Percentiles rank a stretch among this genome's conserved stretches.
Conservation (phyloP, 2,113 vertebrate genomes). For the Upupa epops region DNA sequence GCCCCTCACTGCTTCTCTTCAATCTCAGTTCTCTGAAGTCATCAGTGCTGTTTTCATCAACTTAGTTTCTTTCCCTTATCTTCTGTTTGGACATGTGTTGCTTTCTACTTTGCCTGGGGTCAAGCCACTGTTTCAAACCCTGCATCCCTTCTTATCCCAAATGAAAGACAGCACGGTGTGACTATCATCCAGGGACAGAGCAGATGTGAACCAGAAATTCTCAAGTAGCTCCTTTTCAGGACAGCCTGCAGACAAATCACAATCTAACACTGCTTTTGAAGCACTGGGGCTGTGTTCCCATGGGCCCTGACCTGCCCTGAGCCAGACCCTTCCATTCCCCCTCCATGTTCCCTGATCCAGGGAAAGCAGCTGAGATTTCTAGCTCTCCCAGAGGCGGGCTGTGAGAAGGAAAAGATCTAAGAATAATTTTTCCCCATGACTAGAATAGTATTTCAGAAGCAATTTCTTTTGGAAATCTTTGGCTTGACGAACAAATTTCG, state of each 20-base stretch:
- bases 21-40: neutral
- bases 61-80: neutral
- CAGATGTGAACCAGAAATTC: neutral
- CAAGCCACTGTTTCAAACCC: neutral
- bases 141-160: neutral
- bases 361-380: neutral
- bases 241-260: neutral
- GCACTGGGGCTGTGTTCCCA: neutral
- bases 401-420: neutral
- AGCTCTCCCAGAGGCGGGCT: neutral
- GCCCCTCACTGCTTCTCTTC: neutral
- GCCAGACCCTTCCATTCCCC: neutral
- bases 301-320: neutral
- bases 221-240: neutral
- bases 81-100: neutral
- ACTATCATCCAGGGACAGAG: neutral
- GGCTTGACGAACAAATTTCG: conserved; percentile 12
- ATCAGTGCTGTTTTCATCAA: neutral
- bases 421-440: neutral
- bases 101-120: neutral
- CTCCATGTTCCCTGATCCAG: neutral
- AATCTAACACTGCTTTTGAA: neutral
- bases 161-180: neutral
- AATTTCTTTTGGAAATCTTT: conserved; percentile 8
- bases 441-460: neutral